Evolutionary conservation across 2,888 invertebrate species (phyloP).

Genomic region (Druceiella hillmani): DNA sequence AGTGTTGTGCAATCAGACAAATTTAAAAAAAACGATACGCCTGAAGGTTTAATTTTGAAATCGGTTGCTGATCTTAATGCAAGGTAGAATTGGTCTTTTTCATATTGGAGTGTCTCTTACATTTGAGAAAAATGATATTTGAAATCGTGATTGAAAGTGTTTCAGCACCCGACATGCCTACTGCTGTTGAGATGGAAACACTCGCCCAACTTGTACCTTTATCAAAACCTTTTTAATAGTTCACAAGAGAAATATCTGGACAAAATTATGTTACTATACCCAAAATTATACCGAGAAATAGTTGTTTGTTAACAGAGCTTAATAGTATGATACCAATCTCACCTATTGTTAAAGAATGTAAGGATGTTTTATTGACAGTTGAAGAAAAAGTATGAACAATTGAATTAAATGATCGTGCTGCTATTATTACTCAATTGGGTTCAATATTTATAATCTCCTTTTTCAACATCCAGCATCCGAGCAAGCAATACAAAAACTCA

Average conservation of each 20-base stretch:
- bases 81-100: no score
- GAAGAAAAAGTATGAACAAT: conserved; percentile 26
- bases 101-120: conserved; percentile 15
- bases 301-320: conserved; percentile 25
- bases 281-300: conserved; percentile 28
- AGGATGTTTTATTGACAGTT: conserved; percentile 23
- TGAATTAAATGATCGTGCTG: conserved; percentile 26
- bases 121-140: conserved; percentile 26
- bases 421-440: conserved; percentile 21
- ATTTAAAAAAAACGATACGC: no score
- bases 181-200: no score
- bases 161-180: no score
- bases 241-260: no score
- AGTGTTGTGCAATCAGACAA: no score
- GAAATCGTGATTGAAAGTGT: no score
- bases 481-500: conserved; percentile 23
- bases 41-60: no score
- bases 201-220: no score
- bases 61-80: no score
- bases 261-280: no score
- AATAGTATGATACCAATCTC: conserved; percentile 24
- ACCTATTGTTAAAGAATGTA: conserved; percentile 23
- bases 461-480: conserved; percentile 25
- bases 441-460: conserved; percentile 26
- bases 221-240: no score